Base-by-base conservation (phyloP, 2,113 vertebrate species). In the Protomyctophum bolini region DNA sequence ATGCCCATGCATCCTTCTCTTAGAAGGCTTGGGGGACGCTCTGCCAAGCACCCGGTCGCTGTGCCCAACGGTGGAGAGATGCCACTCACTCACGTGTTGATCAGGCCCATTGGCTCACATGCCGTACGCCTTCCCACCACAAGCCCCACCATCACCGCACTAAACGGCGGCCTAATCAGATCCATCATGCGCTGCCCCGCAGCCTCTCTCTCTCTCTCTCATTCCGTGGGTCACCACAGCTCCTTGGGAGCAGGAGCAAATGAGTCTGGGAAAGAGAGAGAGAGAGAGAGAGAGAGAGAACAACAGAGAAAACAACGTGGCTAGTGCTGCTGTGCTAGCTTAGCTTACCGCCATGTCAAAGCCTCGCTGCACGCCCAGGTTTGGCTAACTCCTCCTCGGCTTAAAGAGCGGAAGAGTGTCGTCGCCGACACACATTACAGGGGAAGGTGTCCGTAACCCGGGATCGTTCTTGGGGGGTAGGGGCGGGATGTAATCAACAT, bases 1-100 rank as follows among this genome's bases (percentile, higher is more conserved):
- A 66, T 83, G 58, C 77, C 75, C 73, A 55, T 63, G 77, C 80
- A 83, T 76, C 80, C 62, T 54, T 66, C 77, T 73, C 81, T 84
- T 76, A 80, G 14, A 41, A 41, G 33, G 33, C 33, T 21, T 21
- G 21, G 21, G 21, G 21, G 21, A 21, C 21, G 21, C 21, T 41
- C 33, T 41, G 33, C 33, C 33, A 41, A 41, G 33, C 33, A 41
- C 5, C 33, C 33, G 33, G 21, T 21, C 21, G 21, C 21, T 41
- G 33, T 78, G 74, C 77, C 61, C 64, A 21, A 21, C 41, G 66
- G 21, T 21, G 1, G 21, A 21, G 73, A 73, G 84, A 80, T 77
- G 80, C 57, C 73, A 58, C 63, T 73, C 60, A 41, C 33, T 73
- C 60, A 41, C 33, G 47, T 64, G 74, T 66, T 54, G 62, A 79